Evolutionary conservation across 2,113 vertebrate species (phyloP).

Genomic region (Dipodomys spectabilis): DNA sequence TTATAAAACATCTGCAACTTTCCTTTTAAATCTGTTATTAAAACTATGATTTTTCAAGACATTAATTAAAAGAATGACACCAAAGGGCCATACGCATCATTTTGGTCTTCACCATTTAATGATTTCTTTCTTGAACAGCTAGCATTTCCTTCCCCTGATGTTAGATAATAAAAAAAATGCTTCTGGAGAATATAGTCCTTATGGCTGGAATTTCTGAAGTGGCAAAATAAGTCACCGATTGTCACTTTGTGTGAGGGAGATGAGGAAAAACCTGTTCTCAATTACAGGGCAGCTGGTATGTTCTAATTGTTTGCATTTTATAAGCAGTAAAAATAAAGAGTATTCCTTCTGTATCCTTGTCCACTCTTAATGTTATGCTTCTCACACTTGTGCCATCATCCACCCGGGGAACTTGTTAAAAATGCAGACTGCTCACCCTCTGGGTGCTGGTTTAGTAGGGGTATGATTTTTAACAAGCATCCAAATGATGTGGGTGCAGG

Average conservation of each 20-base stretch:
- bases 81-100: neutral
- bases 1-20: neutral
- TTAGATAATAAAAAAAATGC: conserved; percentile 43
- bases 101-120: neutral
- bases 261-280: conserved; percentile 76
- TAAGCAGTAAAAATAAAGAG: conserved; percentile 69
- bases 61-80: conserved; percentile 49
- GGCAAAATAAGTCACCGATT: conserved; percentile 66
- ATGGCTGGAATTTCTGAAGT: conserved; percentile 58
- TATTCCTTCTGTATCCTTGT: conserved; percentile 50
- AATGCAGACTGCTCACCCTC: conserved; percentile 56
- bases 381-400: neutral
- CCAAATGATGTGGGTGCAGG: conserved; percentile 66
- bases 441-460: conserved; percentile 68
- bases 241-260: conserved; percentile 61
- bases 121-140: conserved; percentile 36
- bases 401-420: conserved; percentile 66
- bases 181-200: conserved; percentile 62
- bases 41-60: conserved; percentile 32
- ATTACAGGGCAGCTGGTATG: conserved; percentile 77
- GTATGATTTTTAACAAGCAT: conserved; percentile 76
- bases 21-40: conserved; percentile 46
- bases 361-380: conserved; percentile 21
- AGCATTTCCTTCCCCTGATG: neutral
- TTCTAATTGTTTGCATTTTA: conserved; percentile 78